Base-by-base conservation (phyloP, 2,888 invertebrate genomes). In the Arrhopalites spinosus region DNA sequence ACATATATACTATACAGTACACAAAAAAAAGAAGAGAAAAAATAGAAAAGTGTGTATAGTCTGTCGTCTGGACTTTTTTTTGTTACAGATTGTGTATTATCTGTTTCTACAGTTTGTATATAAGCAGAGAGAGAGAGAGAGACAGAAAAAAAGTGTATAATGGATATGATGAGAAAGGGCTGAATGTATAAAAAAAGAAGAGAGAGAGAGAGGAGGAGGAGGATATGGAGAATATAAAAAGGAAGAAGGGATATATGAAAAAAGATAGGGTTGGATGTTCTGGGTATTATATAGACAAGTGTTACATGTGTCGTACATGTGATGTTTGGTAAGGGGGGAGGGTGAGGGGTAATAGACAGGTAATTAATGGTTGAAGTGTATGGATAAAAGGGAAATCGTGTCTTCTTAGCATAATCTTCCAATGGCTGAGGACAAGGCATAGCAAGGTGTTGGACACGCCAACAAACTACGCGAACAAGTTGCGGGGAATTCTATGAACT, bases 371-470 rank as follows among this genome's bases (percentile, higher is more conserved):
- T 78, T 77, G 79, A 80, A 79, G 75, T 77, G 70, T 79, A 73
- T 75, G 76, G 79, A 78, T 81, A 81, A 83, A 81, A 83, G 81
- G 81, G 78, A 83, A 83, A 81, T 80, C 80, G 78, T 82, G 82
- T 82, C 79, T 80, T 79, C 79, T 82, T 82, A 82, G 78, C 81
- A 81, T 81, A 81, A 81, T 81, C 59, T 36, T 36, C 82, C 81
- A 82, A 82, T 82, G 82, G 82, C 81, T 79, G 81, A 80, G 36
- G 36, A 36, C 36, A 36, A 36, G 36, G 36, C 80, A 82, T 81
- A 81, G 81, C 82, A 83, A 77, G 81, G 79, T 83, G 82, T 83
- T 81, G 80, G 82, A 83, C 81, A 82, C 81, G 80, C 81, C 82
- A 81, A 80, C 80, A 81, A 83, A 81, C 81, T 81, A 81, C 78